A percentile compares a stretch with the other conserved stretches of the same genome.
Evolutionary conservation across 2,797 vertebrate genomes (phyloP).

Genomic region (Micropoecilia bifurca): DNA sequence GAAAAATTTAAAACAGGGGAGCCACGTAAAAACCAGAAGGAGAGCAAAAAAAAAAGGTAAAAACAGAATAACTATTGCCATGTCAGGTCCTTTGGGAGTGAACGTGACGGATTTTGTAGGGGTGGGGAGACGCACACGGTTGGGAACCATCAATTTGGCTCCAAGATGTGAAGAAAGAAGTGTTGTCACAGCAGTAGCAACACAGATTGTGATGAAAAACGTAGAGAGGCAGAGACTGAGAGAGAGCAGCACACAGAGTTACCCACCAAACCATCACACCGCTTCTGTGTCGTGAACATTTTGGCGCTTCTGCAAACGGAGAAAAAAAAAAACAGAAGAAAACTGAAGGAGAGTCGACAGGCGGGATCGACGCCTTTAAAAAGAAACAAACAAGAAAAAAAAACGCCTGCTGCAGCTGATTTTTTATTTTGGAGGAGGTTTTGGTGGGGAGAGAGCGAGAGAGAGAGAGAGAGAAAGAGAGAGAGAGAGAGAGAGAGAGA

Average conservation of each 20-base stretch:
- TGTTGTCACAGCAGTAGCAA: slow-evolving; percentile 18
- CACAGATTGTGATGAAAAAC: slow-evolving; percentile 58
- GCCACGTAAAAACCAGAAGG: not conserved
- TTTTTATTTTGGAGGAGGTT: slow-evolving; percentile 4
- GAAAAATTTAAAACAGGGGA: slow-evolving; percentile 8
- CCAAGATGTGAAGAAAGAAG: slow-evolving; percentile 48
- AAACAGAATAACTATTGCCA: not conserved
- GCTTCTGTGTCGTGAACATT: slow-evolving; percentile 71
- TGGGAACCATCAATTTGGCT: not conserved
- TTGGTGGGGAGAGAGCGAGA: too few relatives aligned
- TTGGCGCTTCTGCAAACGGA: slow-evolving; percentile 31
- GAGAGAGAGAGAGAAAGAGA: too few relatives aligned
- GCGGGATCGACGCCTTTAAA: slow-evolving; percentile 25
- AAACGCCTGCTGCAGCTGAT: slow-evolving; percentile 48
- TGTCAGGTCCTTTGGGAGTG: not conserved
- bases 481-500: not conserved
- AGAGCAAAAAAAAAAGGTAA: not conserved
- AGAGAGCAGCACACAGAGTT: slow-evolving; percentile 41
- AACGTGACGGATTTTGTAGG: not conserved
- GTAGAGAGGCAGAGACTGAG: slow-evolving; percentile 50
- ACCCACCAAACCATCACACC: slow-evolving; percentile 59
- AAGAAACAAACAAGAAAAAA: not conserved
- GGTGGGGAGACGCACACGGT: not conserved
- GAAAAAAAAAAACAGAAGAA: not conserved
- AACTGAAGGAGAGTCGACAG: slow-evolving; percentile 22